Evolutionary conservation across 2,797 vertebrate species (phyloP).

Genomic region (Erpetoichthys calabaricus): DNA sequence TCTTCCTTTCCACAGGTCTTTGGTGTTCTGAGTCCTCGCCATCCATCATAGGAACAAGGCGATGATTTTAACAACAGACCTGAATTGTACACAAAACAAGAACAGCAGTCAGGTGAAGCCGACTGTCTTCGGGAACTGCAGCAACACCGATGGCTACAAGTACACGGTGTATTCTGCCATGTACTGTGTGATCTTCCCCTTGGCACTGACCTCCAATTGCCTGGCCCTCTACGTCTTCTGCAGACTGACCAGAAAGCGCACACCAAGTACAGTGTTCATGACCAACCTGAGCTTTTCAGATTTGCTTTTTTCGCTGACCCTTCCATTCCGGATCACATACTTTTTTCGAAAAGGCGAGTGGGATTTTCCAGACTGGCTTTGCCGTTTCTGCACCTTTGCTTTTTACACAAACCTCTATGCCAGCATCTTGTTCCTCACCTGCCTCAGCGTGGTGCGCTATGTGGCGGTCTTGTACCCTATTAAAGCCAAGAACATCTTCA

Average conservation of each 20-base stretch:
- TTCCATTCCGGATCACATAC: conserved; percentile 43
- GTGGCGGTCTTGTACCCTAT: conserved; percentile 32
- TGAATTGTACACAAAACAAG: not conserved
- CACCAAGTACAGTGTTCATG: conserved; percentile 38
- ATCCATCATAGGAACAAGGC: not conserved
- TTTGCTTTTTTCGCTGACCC: conserved; percentile 39
- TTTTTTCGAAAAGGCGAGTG: conserved; percentile 30
- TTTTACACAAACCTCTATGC: conserved; percentile 53
- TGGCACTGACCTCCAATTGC: conserved; percentile 35
- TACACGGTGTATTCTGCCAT: conserved; percentile 32
- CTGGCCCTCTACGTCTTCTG: conserved; percentile 33
- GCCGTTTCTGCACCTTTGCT: conserved; percentile 37
- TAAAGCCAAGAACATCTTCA: conserved; percentile 9
- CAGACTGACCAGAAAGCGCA: conserved; percentile 11
- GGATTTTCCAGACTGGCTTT: conserved; percentile 43
- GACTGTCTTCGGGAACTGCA: not conserved
- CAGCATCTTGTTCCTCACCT: conserved; percentile 48
- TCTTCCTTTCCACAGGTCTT: not conserved
- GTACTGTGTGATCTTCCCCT: conserved; percentile 35
- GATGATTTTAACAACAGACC: not conserved
- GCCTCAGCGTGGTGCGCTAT: conserved; percentile 43
- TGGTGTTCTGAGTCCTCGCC: not conserved
- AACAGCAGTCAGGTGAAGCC: not conserved
- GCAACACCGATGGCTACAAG: conserved; percentile 28
- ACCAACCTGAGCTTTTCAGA: conserved; percentile 49